phyloP scores from a whole-genome alignment of 2,888 invertebrate genomes.

The Hermaeophaga mercurialis region DNA sequence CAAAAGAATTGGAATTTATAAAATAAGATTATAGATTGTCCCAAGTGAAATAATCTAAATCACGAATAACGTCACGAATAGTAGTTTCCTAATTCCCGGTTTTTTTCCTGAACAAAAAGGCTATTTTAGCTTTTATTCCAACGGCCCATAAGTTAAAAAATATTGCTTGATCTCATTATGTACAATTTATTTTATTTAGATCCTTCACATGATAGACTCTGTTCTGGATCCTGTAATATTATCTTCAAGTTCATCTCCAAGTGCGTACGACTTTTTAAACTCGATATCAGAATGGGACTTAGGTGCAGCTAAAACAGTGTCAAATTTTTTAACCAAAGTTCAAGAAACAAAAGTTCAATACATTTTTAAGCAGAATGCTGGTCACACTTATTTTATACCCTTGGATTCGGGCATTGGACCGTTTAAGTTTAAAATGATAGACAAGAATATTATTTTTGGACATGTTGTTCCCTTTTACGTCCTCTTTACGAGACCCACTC shows the following conservation, averaged over 20 bases:
- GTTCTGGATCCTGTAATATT: constrained; percentile 77
- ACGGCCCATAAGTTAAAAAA: no score
- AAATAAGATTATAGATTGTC: no score
- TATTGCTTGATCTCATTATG: no score
- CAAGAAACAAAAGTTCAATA: constrained; percentile 68
- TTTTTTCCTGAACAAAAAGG: no score
- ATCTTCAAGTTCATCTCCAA: constrained; percentile 65
- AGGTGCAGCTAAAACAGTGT: constrained; percentile 34
- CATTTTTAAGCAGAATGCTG: constrained; percentile 73
- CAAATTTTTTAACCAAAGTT: constrained; percentile 70
- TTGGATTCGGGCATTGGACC: constrained; percentile 84
- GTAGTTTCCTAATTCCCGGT: no score
- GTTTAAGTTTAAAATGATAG: constrained; percentile 65
- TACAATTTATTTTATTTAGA: no score
- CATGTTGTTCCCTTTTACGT: constrained; percentile 86
- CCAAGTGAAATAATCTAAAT: no score
- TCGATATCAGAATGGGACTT: constrained; percentile 58
- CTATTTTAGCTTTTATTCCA: no score
- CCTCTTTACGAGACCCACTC: constrained; percentile 81
- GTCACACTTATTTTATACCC: constrained; percentile 86
- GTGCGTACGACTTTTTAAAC: constrained; percentile 76
- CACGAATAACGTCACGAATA: no score
- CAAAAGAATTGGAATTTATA: no score
- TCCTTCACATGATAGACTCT: constrained; percentile 84
- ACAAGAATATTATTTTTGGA: constrained; percentile 80